These are phyloP conservation scores for Brachionus angularis DNA, from an alignment of 1,140 invertebrate species.

Conservation along the genomic window DNA sequence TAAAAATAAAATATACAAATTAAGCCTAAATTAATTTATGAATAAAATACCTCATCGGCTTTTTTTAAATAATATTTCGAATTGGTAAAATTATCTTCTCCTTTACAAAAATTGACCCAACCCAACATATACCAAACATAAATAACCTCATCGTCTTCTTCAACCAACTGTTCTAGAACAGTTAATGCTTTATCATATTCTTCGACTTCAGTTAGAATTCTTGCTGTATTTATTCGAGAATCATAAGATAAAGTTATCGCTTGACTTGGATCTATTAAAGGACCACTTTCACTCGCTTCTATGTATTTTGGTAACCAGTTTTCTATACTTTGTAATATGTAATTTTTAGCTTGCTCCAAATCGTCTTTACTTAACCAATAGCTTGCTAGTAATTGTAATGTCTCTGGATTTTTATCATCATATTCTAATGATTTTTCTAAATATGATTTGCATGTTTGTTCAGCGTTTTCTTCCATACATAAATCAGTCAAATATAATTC, in stretches of 20 bases:
- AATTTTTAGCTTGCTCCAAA: slow-evolving; percentile 49
- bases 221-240: slow-evolving; percentile 50
- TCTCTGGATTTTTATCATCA: slow-evolving; percentile 56
- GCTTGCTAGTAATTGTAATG: slow-evolving; percentile 55
- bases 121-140: slow-evolving; percentile 58
- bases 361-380: slow-evolving; percentile 55
- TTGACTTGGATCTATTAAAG: slow-evolving; percentile 14
- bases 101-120: slow-evolving; percentile 55
- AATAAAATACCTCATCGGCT: slow-evolving; percentile 54
- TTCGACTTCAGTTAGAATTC: slow-evolving; percentile 56
- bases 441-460: slow-evolving; percentile 52
- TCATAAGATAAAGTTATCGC: slow-evolving; percentile 15
- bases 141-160: slow-evolving; percentile 51
- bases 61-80: slow-evolving; percentile 56
- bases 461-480: slow-evolving; percentile 57
- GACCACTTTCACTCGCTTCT: slow-evolving; percentile 17
- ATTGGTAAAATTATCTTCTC: slow-evolving; percentile 52
- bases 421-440: slow-evolving; percentile 53
- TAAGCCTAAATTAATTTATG: not conserved
- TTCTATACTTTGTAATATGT: not conserved
- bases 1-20: not conserved
- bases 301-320: slow-evolving; percentile 31
- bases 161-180: slow-evolving; percentile 50
- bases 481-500: slow-evolving; percentile 60
- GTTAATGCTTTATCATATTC: slow-evolving; percentile 50